Base-by-base conservation (phyloP, 2,888 invertebrate genomes). In the Stenodera caucasica region DNA sequence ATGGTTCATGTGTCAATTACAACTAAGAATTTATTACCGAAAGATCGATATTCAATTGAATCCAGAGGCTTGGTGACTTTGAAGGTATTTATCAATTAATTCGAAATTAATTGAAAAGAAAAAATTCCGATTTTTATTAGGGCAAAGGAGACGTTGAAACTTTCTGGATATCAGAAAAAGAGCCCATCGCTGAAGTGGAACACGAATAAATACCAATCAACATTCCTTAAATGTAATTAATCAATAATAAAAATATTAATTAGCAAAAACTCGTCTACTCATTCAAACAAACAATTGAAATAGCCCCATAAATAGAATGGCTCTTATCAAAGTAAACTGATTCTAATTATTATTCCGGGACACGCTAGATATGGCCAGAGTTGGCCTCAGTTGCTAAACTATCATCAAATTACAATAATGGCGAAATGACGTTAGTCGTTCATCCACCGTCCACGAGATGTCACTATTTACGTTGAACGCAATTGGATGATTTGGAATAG, bases 141-240 rank as follows among this genome's bases (percentile, higher is more conserved):
- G 92, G 92, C 9, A 94, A 94, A 81, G 94, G 94, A 21, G 86
- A 89, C 75, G 91, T 94, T 91, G 70, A 72, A 61, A 72, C 77
- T 6, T 77, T 69, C 60, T 77, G 77, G 77, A 65, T 76, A 26
- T 83, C 85, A 70, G 86, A 85, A 4, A 88, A 87, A 74, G 71
- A 69, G 11, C 32, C 18, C 4, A 32, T 29, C 8, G 23, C 2
- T 18, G 29, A 9, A 9, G 15, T 2, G 29, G 14, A 32, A 8
- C 7, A 21, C 7, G 32, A 30, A 5, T 30, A 15, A 23, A 40
- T 0, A 18, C 8, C 2, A 40, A 2, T n/a, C 12, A 21, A 45
- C 23, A 45, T 45, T 23, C 23, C 45, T 12, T 23, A 11, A n/a
- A 23, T n/a, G 6, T n/a, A 45, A 23, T 45, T 45, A 23, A 45